A percentile compares a stretch with the other conserved stretches of the same genome.
phyloP scores from a whole-genome alignment of 2,888 invertebrate genomes.

The Epicampocera succincta region DNA sequence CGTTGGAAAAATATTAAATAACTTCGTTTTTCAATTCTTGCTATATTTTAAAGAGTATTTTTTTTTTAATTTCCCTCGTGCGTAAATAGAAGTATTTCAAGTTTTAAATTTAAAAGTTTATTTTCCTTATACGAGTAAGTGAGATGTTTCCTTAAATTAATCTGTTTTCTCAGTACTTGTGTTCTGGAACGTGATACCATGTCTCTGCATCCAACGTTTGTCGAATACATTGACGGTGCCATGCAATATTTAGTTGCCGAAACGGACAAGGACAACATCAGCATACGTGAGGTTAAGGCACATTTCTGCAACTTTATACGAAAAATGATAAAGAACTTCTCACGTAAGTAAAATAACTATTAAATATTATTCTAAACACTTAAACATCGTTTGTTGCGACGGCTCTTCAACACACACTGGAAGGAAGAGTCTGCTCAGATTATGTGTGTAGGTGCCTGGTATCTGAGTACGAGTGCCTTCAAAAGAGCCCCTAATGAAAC shows the following conservation, averaged over 20 bases:
- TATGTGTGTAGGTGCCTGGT: no score
- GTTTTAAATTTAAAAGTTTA: no score
- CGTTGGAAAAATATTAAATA: no score
- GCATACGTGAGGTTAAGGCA: constrained; percentile 93
- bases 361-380: neutral
- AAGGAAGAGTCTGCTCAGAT: no score
- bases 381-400: neutral
- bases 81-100: no score
- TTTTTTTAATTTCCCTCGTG: no score
- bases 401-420: no score
- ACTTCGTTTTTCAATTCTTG: no score
- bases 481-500: no score
- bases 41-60: no score
- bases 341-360: constrained; percentile 84
- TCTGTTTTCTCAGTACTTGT: constrained; percentile 84
- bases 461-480: no score
- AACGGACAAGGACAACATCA: constrained; percentile 94
- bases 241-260: constrained; percentile 95
- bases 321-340: constrained; percentile 96
- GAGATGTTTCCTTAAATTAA: constrained; percentile 2
- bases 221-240: constrained; percentile 97
- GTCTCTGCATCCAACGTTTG: constrained; percentile 91
- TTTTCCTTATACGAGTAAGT: no score
- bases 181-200: constrained; percentile 92
- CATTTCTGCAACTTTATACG: constrained; percentile 97